phyloP scores from a whole-genome alignment of 2,888 invertebrate species.

The Dicyrtomina minuta region DNA sequence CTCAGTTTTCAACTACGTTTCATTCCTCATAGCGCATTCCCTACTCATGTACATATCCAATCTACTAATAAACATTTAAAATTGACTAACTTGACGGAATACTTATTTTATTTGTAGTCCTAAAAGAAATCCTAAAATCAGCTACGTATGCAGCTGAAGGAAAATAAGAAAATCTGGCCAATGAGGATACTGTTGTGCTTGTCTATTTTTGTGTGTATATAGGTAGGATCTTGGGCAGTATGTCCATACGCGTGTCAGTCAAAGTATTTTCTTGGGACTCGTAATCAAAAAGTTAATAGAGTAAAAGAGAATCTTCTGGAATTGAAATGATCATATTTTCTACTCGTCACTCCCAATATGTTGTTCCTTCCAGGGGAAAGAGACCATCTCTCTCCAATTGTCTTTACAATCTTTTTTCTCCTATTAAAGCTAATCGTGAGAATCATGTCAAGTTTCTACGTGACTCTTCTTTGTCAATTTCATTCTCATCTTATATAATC shows the following conservation, averaged over 20 bases:
- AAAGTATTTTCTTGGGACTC: constrained; percentile 4
- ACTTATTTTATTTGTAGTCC: too few relatives aligned
- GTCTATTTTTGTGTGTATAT: background rate
- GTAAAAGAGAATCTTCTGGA: constrained; percentile 13
- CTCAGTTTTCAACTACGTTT: too few relatives aligned
- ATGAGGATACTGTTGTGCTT: too few relatives aligned
- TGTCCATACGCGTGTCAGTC: background rate
- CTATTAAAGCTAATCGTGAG: constrained; percentile 25
- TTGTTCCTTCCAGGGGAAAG: too few relatives aligned
- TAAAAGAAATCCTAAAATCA: too few relatives aligned
- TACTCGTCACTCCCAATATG: constrained; percentile 11
- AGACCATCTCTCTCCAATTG: background rate
- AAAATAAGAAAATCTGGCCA: too few relatives aligned
- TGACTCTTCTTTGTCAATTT: background rate
- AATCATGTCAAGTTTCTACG: constrained; percentile 14
- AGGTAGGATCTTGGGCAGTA: background rate
- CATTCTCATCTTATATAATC: background rate
- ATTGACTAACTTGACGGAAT: too few relatives aligned
- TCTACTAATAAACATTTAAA: too few relatives aligned
- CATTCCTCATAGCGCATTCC: too few relatives aligned
- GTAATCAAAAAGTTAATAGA: constrained; percentile 30
- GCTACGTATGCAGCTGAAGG: too few relatives aligned
- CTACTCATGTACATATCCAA: too few relatives aligned
- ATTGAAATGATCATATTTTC: constrained; percentile 23
- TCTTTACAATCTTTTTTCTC: constrained; percentile 9